Percentiles rank a stretch among this genome's conserved stretches.
Evolutionary conservation across 2,113 vertebrate species (phyloP).

Genomic region (Psittacara wagleri): DNA sequence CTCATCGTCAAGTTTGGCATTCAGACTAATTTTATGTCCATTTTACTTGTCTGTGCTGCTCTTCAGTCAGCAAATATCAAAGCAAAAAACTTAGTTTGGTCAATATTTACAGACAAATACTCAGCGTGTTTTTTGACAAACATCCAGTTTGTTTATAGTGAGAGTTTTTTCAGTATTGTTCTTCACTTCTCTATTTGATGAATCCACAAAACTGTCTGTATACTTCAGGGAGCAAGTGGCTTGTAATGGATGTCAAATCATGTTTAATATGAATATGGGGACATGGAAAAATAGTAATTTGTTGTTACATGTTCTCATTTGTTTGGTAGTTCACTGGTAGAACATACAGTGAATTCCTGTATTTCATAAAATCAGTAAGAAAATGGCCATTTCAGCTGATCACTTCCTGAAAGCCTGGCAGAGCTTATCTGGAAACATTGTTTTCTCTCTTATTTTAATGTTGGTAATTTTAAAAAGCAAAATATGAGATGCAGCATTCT

Average conservation of each 20-base stretch:
- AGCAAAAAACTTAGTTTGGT: conserved; percentile 15
- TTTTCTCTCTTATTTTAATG: not conserved
- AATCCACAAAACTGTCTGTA: not conserved
- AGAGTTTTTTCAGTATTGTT: not conserved
- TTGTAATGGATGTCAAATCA: not conserved
- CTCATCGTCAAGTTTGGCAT: not conserved
- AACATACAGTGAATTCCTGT: not conserved
- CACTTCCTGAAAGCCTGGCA: not conserved
- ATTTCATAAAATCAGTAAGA: not conserved
- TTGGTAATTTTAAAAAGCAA: not conserved
- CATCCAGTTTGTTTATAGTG: conserved; percentile 20
- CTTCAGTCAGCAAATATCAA: conserved; percentile 24
- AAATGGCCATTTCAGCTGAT: not conserved
- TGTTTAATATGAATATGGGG: conserved; percentile 1
- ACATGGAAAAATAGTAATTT: not conserved
- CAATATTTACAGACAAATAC: conserved; percentile 60
- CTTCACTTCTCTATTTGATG: not conserved
- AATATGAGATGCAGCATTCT: not conserved
- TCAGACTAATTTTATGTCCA: conserved; percentile 4
- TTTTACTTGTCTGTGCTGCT: conserved; percentile 26
- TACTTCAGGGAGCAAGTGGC: not conserved
- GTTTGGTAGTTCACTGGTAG: not conserved
- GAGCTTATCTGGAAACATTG: not conserved
- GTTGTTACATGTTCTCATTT: not conserved
- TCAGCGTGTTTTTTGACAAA: conserved; percentile 54